Conservation (phyloP, 2,113 vertebrate genomes). For the Peromyscus californicus region DNA sequence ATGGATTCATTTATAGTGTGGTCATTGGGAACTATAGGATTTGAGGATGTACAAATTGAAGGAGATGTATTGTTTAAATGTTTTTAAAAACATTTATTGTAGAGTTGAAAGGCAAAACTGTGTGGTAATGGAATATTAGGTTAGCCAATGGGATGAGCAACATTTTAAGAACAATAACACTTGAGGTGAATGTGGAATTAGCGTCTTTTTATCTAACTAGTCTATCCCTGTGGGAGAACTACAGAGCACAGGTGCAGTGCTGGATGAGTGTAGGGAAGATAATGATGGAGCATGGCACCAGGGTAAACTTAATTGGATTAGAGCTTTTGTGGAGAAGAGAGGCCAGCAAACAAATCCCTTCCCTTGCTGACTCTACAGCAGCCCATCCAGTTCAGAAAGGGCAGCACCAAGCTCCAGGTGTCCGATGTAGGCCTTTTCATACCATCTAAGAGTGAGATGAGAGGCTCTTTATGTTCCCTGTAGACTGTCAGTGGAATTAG, state of each 20-base stretch:
- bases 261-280: conserved; percentile 9
- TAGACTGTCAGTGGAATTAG: conserved; percentile 66
- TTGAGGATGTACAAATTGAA: not conserved
- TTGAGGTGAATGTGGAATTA: conserved; percentile 61
- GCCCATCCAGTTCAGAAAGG: conserved; percentile 56
- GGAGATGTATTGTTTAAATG: conserved; percentile 14
- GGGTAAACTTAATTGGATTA: conserved; percentile 58
- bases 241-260: conserved; percentile 61
- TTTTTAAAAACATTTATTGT: conserved; percentile 50
- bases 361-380: conserved; percentile 38
- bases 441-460: conserved; percentile 56
- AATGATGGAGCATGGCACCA: not conserved
- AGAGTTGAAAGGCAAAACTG: conserved; percentile 65
- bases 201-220: conserved; percentile 42
- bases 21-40: not conserved
- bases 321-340: not conserved
- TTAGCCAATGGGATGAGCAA: conserved; percentile 48
- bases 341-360: conserved; percentile 48
- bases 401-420: conserved; percentile 14
- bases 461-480: conserved; percentile 63
- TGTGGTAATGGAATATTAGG: conserved; percentile 62
- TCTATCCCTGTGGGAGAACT: not conserved
- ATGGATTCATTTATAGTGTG: not conserved
- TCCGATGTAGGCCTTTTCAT: conserved; percentile 54
- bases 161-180: conserved; percentile 66